Evolutionary conservation across 2,888 invertebrate species (phyloP), one percentile per base, ranked within the genome.

Genomic region (Nudaria mundana): DNA sequence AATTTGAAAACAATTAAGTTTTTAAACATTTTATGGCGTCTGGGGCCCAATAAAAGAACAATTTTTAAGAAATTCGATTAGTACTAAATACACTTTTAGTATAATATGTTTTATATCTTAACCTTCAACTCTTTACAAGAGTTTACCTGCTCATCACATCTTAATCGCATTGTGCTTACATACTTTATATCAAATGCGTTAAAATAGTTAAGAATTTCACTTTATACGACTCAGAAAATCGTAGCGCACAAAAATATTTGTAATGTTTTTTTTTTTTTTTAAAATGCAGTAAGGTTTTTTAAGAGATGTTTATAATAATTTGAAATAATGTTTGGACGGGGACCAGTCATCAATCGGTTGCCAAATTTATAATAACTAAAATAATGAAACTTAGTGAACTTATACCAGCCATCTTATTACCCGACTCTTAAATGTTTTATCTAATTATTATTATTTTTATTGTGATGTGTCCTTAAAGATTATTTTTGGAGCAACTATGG

Each of bases 131-230:
- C 73, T 76, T 74, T 54, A 56, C 58, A 72, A 75, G 76, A 76
- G 76, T 59, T 56, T 67, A 74, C 71, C 70, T 68, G 70, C 76
- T 70, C 69, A 70, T 74, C 70, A 71, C 74, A 76, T 73, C 56
- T 63, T 65, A 70, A 71, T 69, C 63, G 60, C 65, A 62, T 61
- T 59, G 67, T 67, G 70, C 71, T 63, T 47, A 25, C 12, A 32
- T 24, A 31, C 38, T 37, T 38, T n/a, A n/a, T n/a, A n/a, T n/a
- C n/a, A 30, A 45, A 51, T 43, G 20, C 16, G 30, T 44, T 7
- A 40, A 40, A 25, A 30, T 24, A 42, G 14, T 37, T 14, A 29
- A 33, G 36, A 38, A 40, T 37, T 35, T 38, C 34, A 49, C 40
- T 34, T 25, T 42, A 30, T 26, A 33, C 23, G 16, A 29, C 16